Base-by-base conservation (phyloP, 2,888 invertebrate genomes). In the Diarsia brunnea region DNA sequence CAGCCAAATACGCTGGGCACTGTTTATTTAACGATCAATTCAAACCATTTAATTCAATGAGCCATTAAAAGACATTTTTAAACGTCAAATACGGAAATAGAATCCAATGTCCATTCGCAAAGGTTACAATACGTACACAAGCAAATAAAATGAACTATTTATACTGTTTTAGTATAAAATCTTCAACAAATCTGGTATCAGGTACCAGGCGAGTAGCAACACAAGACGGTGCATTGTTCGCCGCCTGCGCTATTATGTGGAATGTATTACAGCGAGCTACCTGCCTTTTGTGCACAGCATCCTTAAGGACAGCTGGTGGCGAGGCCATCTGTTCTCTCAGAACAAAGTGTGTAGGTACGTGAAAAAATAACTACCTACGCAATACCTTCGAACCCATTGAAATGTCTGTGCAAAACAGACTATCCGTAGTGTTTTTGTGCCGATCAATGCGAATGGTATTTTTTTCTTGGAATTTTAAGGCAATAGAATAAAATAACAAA, bases 211-310 rank as follows among this genome's bases (percentile, higher is more conserved):
- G 63, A 58, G 75, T 65, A 69, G 51, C 53, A 60, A 58, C 43
- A 66, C 38, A 58, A 68, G 77, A 72, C 71, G 73, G 51, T 71
- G 75, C 64, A 85, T 86, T 86, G 86, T 86, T 70, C 76, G 82
- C 71, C 27, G 66, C 55, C 72, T 63, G 80, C 68, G 66, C 82
- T 77, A 84, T 89, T 89, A 85, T 88, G 79, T 82, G 73, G 75
- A 75, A 84, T 79, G 78, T 84, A 88, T 73, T 75, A 78, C 66
- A 68, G 49, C 49, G 68, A 65, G 70, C 77, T 90, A 90, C 90
- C 91, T 90, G 90, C 87, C 86, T 86, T 89, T 91, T 91, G 89
- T 91, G 81, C 82, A 45, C 47, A 63, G 63, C 47, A 71, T 80
- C 79, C 82, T 81, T 81, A 84, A 75, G 78, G 84, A 87, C 91